phyloP scores from a whole-genome alignment of 2,888 invertebrate species.

The Notodonta dromedarius region DNA sequence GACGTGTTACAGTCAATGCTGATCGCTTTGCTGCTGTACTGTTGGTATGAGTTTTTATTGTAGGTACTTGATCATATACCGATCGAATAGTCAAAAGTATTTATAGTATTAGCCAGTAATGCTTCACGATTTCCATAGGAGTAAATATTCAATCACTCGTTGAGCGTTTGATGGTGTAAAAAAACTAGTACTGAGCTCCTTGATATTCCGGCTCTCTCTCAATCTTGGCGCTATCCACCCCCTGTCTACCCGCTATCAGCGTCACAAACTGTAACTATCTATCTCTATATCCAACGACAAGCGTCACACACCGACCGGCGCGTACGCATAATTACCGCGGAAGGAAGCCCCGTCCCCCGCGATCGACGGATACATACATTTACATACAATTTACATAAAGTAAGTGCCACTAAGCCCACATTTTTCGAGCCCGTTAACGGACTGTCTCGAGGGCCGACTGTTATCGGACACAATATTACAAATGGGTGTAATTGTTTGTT shows the following conservation, averaged over 20 bases:
- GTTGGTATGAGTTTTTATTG: no score
- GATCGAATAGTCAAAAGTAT: no score
- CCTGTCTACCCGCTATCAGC: not conserved
- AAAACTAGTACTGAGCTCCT: no score
- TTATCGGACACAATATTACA: not conserved
- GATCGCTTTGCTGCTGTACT: no score
- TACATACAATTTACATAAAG: conserved; percentile 21
- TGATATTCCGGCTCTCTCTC: not conserved
- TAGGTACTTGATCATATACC: no score
- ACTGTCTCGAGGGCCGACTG: not conserved
- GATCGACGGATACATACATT: conserved; percentile 23
- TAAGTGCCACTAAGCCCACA: not conserved
- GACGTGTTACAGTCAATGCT: no score
- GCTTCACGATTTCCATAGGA: no score
- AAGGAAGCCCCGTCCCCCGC: conserved; percentile 27
- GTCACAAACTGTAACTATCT: conserved; percentile 6
- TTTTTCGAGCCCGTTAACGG: conserved; percentile 2
- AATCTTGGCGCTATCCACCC: not conserved
- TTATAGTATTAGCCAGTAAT: no score
- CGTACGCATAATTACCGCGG: conserved; percentile 25
- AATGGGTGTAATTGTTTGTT: not conserved
- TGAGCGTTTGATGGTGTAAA: no score
- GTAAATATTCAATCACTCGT: no score
- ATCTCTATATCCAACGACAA: conserved; percentile 1
- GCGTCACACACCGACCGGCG: conserved; percentile 8